These are phyloP conservation scores for Rotaria macrura DNA, from an alignment of 2,888 invertebrate species.

Conservation along the genomic window DNA sequence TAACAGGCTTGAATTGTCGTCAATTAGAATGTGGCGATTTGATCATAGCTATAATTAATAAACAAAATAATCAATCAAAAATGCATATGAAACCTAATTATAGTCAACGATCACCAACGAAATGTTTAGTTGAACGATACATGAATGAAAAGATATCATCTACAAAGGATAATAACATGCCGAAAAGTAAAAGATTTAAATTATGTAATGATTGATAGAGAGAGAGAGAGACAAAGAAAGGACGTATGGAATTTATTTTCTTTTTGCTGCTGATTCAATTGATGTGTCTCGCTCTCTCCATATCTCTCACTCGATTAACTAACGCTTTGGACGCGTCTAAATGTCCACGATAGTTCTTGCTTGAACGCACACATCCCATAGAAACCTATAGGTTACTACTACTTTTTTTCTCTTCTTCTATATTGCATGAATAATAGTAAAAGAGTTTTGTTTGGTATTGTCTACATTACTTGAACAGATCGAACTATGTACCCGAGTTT, in stretches of 20 bases:
- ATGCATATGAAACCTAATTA: background rate
- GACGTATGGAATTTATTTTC: no score
- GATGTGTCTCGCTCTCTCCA: no score
- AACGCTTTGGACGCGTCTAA: background rate
- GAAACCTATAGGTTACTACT: background rate
- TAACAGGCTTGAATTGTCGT: background rate
- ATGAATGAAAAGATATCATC: background rate
- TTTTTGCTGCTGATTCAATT: no score
- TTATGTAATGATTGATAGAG: background rate
- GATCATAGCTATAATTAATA: background rate
- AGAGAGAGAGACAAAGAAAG: no score
- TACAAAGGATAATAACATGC: background rate
- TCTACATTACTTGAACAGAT: background rate
- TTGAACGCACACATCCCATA: background rate
- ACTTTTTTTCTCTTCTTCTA: no score
- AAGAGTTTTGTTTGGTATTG: background rate
- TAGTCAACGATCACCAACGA: background rate
- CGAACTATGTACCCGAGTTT: background rate
- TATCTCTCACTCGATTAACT: no score
- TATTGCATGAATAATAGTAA: background rate
- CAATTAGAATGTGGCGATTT: conserved; percentile 15
- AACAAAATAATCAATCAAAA: background rate
- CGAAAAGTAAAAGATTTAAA: background rate
- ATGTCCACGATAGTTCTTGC: background rate
- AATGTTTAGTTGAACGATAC: background rate